phyloP scores from a whole-genome alignment of 2,888 invertebrate species.

The Sarcophaga rosellei region DNA sequence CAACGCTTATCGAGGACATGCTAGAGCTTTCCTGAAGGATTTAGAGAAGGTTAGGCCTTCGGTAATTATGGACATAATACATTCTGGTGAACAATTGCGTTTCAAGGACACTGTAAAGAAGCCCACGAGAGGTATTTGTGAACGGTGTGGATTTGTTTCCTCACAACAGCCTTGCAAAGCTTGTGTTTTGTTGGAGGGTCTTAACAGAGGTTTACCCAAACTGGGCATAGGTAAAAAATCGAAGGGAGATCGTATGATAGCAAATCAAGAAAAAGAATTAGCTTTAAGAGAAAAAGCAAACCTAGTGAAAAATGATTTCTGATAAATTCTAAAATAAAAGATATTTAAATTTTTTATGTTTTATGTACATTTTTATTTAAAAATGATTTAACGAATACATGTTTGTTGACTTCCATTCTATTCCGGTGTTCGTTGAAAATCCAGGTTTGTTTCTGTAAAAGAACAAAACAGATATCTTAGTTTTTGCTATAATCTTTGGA shows the following conservation, averaged over 20 bases:
- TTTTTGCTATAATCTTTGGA: neutral
- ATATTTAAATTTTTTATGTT: slow-evolving; percentile 11
- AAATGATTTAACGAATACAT: neutral
- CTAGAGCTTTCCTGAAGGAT: slow-evolving; percentile 94
- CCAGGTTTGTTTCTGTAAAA: neutral
- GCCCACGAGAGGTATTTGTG: slow-evolving; percentile 90
- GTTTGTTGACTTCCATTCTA: neutral
- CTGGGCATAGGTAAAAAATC: slow-evolving; percentile 95
- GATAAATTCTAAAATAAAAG: slow-evolving; percentile 44
- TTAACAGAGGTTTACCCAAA: slow-evolving; percentile 95
- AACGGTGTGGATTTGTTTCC: slow-evolving; percentile 93
- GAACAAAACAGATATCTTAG: neutral
- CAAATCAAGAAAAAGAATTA: slow-evolving; percentile 82
- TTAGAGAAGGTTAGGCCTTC: slow-evolving; percentile 96
- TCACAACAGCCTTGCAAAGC: slow-evolving; percentile 98
- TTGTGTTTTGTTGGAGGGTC: slow-evolving; percentile 95
- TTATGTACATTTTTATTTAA: slow-evolving; percentile 26
- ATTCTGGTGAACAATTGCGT: slow-evolving; percentile 93
- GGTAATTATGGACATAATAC: slow-evolving; percentile 95
- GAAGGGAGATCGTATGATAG: slow-evolving; percentile 87
- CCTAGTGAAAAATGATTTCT: slow-evolving; percentile 81
- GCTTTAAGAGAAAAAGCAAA: slow-evolving; percentile 79
- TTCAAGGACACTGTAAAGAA: slow-evolving; percentile 91
- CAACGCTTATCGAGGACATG: slow-evolving; percentile 97
- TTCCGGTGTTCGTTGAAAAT: neutral